Base-by-base conservation (phyloP, 2,888 invertebrate species). In the Drosophila formosana region DNA sequence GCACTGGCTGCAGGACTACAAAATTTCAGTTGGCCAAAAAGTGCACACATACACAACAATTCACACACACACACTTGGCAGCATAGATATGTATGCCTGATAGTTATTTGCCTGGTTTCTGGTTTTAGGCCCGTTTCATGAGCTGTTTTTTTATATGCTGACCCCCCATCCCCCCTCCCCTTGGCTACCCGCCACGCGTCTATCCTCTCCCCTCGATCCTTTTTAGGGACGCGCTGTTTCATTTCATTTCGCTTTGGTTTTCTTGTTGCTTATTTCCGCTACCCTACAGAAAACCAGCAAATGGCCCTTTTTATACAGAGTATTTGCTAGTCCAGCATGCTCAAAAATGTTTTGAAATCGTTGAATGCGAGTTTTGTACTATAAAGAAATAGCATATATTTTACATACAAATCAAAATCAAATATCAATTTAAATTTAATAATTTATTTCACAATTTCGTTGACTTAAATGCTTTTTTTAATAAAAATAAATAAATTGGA, bases 41-140 rank as follows among this genome's bases (percentile, higher is more conserved):
- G 23, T 37, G 28, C 53, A 55, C 52, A 67, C 1, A 61, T 34
- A 55, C 34, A 53, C 23, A 55, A 18, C 18, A 18, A 18, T 18
- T 18, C 18, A 1, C 3, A 30, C 13, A 23, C 34, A 58, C 28
- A 47, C 7, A 47, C 26, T 34, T 9, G 26, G 6, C 9, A 32
- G 25, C 28, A 43, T 41, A 57, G 46, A 39, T 65, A 41, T 50
- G 34, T 37, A n/a, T 37, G 43, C 32, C 58, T 41, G 34, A 37
- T 69, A 63, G 60, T 71, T 75, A 68, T 68, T 76, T 68, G 68
- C 51, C 60, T 45, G 58, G 28, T 75, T 66, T 68, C 55, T 47
- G 30, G 46, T 53, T 46, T 57, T 60, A 75, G 70, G 76, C 72
- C 34, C 66, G 47, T 55, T 75, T 66, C 60, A 66, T 51, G 47